phyloP scores from a whole-genome alignment of 2,113 vertebrate genomes.

The Marmota flaviventris region DNA sequence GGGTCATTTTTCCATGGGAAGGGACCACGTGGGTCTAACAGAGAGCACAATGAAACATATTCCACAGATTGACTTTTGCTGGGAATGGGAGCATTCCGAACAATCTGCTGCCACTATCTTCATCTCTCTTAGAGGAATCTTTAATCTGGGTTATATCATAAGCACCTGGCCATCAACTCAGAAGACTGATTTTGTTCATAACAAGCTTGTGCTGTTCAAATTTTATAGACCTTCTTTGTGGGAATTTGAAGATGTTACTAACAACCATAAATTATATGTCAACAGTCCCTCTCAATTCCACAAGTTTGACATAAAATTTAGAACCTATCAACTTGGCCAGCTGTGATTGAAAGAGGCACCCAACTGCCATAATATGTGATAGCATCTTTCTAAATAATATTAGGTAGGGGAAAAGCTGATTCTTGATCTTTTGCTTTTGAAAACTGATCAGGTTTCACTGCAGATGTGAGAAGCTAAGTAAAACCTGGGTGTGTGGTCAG shows the following conservation, averaged over 20 bases:
- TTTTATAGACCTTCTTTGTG: constrained; percentile 13
- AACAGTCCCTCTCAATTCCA: background rate
- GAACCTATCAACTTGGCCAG: background rate
- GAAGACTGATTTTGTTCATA: constrained; percentile 32
- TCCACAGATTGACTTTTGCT: background rate
- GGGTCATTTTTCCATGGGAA: background rate
- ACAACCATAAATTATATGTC: background rate
- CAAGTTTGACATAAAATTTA: constrained; percentile 35
- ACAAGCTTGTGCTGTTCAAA: background rate
- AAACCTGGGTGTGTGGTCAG: background rate
- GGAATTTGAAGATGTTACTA: background rate
- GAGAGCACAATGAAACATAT: background rate
- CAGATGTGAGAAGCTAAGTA: background rate
- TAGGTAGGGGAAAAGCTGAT: background rate
- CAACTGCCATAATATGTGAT: background rate
- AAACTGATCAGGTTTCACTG: background rate
- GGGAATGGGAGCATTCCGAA: background rate
- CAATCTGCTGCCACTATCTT: background rate
- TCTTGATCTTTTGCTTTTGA: background rate
- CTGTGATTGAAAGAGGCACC: background rate
- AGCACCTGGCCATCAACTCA: background rate
- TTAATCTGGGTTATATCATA: background rate
- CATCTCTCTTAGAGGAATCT: background rate
- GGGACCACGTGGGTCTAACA: background rate
- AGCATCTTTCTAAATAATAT: background rate